Evolutionary conservation across 2,797 vertebrate species (phyloP).

Genomic region (Clarias laeviceps): DNA sequence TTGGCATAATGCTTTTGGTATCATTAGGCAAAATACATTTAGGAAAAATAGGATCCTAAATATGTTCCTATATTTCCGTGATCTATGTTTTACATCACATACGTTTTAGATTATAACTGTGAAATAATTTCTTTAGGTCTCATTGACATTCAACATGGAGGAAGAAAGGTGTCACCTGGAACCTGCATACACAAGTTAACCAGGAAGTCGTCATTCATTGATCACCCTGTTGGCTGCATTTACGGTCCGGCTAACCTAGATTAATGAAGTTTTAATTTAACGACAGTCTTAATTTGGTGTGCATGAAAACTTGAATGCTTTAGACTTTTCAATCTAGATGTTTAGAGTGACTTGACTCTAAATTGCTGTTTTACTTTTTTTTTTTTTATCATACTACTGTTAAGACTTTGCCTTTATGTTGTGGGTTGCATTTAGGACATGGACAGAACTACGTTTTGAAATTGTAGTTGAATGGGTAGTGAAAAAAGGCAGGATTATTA

Average conservation of each 20-base stretch:
- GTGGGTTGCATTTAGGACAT: constrained; percentile 72
- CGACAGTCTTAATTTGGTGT: constrained; percentile 68
- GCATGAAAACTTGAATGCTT: constrained; percentile 83
- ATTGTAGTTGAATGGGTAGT: constrained; percentile 66
- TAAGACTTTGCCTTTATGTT: constrained; percentile 78
- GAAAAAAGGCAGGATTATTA: constrained; percentile 62
- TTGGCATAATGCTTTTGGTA: background rate
- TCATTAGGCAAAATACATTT: background rate
- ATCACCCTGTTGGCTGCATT: constrained; percentile 8
- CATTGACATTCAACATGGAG: background rate
- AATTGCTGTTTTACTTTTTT: constrained; percentile 67
- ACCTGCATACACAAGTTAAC: background rate
- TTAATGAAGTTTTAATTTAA: constrained; percentile 24
- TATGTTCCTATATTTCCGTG: background rate
- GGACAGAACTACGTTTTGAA: constrained; percentile 71
- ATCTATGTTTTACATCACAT: background rate
- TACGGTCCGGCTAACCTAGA: constrained; percentile 23
- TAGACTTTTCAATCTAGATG: constrained; percentile 76
- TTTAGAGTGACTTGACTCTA: constrained; percentile 76
- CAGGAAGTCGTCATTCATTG: background rate
- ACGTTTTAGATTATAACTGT: background rate
- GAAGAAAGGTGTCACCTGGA: background rate
- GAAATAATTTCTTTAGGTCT: background rate
- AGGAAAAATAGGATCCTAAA: background rate
- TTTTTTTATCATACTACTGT: constrained; percentile 72